These are phyloP conservation scores for Lucinisca nassula DNA, from an alignment of 2,888 invertebrate genomes.

Conservation along the genomic window DNA sequence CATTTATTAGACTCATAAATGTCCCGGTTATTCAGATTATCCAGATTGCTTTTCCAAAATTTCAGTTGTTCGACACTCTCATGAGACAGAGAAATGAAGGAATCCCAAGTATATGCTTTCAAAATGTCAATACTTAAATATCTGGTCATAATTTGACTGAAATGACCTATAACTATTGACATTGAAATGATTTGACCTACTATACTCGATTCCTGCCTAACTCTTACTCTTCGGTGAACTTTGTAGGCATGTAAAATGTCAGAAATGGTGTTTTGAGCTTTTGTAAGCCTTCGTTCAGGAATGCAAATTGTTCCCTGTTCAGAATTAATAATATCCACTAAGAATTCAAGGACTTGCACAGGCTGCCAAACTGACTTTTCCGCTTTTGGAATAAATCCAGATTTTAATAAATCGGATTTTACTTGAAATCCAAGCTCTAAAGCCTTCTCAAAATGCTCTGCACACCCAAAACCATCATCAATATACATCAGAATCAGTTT, in stretches of 20 bases:
- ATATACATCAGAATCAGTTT: constrained; percentile 50
- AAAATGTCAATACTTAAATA: too few relatives aligned
- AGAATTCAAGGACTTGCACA: neutral
- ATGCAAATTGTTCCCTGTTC: too few relatives aligned
- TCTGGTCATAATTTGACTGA: too few relatives aligned
- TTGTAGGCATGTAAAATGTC: neutral
- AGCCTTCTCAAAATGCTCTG: neutral
- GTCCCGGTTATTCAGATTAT: neutral
- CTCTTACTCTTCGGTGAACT: neutral
- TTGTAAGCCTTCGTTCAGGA: neutral
- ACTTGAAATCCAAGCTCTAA: neutral
- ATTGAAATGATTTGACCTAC: too few relatives aligned
- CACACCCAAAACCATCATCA: constrained; percentile 56
- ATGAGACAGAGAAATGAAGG: too few relatives aligned
- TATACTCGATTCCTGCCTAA: neutral
- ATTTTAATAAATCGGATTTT: too few relatives aligned
- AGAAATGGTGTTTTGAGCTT: neutral
- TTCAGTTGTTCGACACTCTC: too few relatives aligned
- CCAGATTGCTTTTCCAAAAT: neutral
- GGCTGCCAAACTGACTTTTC: neutral
- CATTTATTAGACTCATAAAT: neutral
- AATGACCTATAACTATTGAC: too few relatives aligned
- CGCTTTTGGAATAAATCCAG: neutral
- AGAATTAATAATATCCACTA: too few relatives aligned
- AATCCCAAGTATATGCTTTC: too few relatives aligned